Percentiles rank a stretch among this genome's conserved stretches.
Conservation (phyloP, 1,140 invertebrate species). For the Cotesia chilonis region DNA sequence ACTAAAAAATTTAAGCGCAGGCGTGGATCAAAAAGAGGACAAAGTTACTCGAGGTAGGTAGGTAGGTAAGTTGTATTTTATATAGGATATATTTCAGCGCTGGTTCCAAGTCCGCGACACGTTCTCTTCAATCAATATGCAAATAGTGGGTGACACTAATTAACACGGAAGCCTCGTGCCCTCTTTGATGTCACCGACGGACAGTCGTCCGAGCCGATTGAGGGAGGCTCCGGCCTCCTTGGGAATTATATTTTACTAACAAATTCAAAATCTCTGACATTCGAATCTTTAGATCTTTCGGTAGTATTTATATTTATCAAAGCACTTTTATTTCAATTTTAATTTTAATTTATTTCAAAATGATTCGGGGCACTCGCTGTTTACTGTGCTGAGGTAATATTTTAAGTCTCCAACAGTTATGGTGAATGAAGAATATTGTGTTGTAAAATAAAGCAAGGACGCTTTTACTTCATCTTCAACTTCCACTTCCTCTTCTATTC, state of each 20-base stretch:
- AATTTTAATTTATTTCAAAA: neutral
- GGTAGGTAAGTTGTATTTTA: no score
- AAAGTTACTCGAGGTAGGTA: neutral
- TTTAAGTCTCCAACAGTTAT: constrained; percentile 1
- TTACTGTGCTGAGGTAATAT: neutral
- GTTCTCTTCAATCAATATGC: constrained; percentile 64
- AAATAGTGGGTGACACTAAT: constrained; percentile 64
- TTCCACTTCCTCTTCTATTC: constrained; percentile 5
- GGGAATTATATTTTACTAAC: constrained; percentile 21
- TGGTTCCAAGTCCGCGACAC: constrained; percentile 41
- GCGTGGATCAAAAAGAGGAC: constrained; percentile 35
- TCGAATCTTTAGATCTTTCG: neutral
- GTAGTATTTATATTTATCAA: no score
- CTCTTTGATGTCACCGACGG: constrained; percentile 60
- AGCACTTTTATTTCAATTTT: no score
- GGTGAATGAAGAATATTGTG: no score
- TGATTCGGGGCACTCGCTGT: neutral
- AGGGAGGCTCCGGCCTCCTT: neutral
- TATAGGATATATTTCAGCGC: neutral
- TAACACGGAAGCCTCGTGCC: constrained; percentile 62
- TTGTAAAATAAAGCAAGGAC: no score
- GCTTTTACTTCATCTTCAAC: constrained; percentile 5
- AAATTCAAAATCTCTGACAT: neutral
- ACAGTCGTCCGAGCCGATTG: constrained; percentile 37
- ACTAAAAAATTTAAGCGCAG: constrained; percentile 10